Evolutionary conservation across 1,140 invertebrate genomes (phyloP).

Genomic region (Aphaenogaster ashmeadi): DNA sequence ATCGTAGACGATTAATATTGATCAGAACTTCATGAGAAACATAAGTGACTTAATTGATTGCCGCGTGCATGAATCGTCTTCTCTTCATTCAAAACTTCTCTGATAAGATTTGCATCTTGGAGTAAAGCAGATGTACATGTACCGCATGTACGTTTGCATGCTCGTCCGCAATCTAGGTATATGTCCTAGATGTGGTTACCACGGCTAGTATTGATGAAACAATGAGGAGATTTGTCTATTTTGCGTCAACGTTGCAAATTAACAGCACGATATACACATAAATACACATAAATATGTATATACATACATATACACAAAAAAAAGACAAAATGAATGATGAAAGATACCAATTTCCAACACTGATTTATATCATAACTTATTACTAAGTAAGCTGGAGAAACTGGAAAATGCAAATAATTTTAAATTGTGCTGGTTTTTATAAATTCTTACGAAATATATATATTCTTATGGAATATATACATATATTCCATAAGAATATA

Average conservation of each 20-base stretch:
- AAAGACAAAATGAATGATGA: no score
- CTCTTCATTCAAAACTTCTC: background rate
- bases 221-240: constrained; percentile 52
- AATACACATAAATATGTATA: background rate
- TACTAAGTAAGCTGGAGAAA: no score
- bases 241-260: constrained; percentile 22
- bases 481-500: no score
- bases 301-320: background rate
- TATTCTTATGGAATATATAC: no score
- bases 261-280: background rate
- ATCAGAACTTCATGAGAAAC: background rate
- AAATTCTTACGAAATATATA: no score
- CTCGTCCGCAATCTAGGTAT: constrained; percentile 29
- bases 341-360: no score
- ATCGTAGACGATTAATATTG: background rate
- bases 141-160: constrained; percentile 7
- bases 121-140: constrained; percentile 6
- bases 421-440: no score
- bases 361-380: no score
- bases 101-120: constrained; percentile 14
- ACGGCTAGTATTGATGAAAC: constrained; percentile 74
- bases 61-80: background rate
- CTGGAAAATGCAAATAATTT: no score
- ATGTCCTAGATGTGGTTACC: constrained; percentile 69
- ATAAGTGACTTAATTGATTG: background rate